These are phyloP conservation scores for Microvelia longipes DNA, from an alignment of 1,140 invertebrate genomes.

Conservation along the genomic window DNA sequence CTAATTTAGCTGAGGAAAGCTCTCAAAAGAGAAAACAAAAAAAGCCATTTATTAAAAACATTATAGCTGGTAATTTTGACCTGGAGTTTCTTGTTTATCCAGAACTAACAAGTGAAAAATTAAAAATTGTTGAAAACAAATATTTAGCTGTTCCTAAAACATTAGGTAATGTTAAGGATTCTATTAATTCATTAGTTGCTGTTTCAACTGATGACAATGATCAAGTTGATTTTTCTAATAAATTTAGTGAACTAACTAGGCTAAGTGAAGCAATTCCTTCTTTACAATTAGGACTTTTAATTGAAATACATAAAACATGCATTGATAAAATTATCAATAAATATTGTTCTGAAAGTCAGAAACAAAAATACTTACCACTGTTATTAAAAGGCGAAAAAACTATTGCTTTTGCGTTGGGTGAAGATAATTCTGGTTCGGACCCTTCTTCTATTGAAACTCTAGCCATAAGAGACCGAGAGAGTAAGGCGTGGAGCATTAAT, in stretches of 20 bases:
- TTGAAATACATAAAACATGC: background rate
- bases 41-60: background rate
- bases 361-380: slow-evolving; percentile 6
- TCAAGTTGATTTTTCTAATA: background rate
- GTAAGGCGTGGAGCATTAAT: background rate
- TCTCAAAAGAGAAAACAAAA: background rate
- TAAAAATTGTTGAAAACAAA: background rate
- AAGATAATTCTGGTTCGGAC: slow-evolving; percentile 9
- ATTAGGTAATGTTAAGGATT: background rate
- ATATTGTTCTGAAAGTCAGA: background rate
- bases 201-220: background rate
- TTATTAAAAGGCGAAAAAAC: slow-evolving; percentile 2
- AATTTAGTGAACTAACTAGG: background rate
- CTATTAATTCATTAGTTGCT: background rate
- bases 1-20: background rate
- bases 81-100: background rate
- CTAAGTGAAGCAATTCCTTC: background rate
- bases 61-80: background rate
- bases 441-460: background rate
- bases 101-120: background rate
- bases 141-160: background rate
- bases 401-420: slow-evolving; percentile 3
- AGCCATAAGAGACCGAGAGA: background rate
- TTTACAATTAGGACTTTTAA: background rate
- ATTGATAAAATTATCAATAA: background rate